Base-by-base conservation (phyloP, 2,113 vertebrate genomes). In the Syrrhaptes paradoxus region DNA sequence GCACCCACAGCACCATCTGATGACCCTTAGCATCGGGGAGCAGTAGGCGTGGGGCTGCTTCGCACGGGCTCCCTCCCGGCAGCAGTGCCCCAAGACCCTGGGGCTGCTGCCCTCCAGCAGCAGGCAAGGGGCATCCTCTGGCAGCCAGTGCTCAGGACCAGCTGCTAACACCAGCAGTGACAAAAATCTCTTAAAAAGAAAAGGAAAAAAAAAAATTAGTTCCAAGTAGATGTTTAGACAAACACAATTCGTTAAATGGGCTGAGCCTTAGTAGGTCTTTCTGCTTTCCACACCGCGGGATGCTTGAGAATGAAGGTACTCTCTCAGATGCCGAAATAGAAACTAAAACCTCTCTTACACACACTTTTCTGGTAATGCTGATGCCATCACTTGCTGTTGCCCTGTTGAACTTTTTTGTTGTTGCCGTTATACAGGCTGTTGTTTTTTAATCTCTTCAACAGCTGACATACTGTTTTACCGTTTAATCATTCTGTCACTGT, bases 401-500 rank as follows among this genome's bases (percentile, higher is more conserved):
- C 89, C 89, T 82, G 73, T 87, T 95, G 80, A 21, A 93, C 84
- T 86, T 82, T 89, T 59, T 65, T 85, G 81, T 85, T 93, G 54
- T 38, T 91, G 45, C 57, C 89, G 46, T 93, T 85, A 58, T 32
- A 68, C 51, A 82, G 77, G 11, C 74, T 94, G 81, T 76, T 95
- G 83, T 18, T 15, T 87, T 93, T 87, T 94, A 93, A 90, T 95
- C 92, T 94, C 86, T 65, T 82, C 82, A 76, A 68, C 65, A 95
- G 88, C 90, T 95, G 90, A 94, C 96, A 51, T 84, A 80, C 79
- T 93, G 54, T 54, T 96, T 81, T 88, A 90, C 57, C 13, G 6
- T 92, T 96, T 66, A 84, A 85, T 89, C 48, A 26, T 91, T 55
- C 89, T 89, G 31, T 72, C 55, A 22, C 87, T 17, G 5, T 96